Conservation (phyloP, 2,113 vertebrate genomes). For the Pterocles orientalis region DNA sequence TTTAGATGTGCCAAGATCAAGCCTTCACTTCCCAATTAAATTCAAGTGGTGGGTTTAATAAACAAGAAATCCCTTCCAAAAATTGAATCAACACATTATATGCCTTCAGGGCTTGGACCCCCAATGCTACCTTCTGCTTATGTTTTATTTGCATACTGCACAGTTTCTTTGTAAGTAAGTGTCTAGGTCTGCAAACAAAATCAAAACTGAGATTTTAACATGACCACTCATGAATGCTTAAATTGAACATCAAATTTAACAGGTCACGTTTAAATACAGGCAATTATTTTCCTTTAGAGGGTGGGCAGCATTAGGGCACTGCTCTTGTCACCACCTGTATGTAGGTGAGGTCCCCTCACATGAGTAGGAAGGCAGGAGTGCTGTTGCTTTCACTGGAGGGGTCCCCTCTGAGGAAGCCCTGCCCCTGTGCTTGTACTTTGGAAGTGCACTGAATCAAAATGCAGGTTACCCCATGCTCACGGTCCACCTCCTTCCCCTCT, state of each 20-base stretch:
- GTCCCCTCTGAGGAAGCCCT: background rate
- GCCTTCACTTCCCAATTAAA: constrained; percentile 22
- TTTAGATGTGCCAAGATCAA: constrained; percentile 21
- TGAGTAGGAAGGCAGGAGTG: background rate
- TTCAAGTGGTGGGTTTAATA: constrained; percentile 20
- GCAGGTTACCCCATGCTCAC: background rate
- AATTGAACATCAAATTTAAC: background rate
- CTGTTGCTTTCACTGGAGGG: background rate
- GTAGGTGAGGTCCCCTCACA: accelerated
- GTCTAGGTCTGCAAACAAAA: background rate
- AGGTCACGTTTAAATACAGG: background rate
- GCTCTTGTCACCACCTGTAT: accelerated
- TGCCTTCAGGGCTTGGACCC: background rate
- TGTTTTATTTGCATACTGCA: constrained; percentile 1
- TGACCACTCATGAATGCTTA: background rate
- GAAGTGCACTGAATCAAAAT: background rate
- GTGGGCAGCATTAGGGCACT: background rate
- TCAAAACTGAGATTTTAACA: background rate
- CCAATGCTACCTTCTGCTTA: background rate
- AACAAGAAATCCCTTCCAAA: constrained; percentile 41
- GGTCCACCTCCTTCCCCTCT: background rate
- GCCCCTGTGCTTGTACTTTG: background rate
- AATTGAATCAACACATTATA: background rate
- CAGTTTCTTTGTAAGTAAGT: background rate
- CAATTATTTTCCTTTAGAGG: background rate